A percentile compares a stretch with the other conserved stretches of the same genome.
Evolutionary conservation across 2,888 invertebrate genomes (phyloP).

Genomic region (Melanostoma mellinum): DNA sequence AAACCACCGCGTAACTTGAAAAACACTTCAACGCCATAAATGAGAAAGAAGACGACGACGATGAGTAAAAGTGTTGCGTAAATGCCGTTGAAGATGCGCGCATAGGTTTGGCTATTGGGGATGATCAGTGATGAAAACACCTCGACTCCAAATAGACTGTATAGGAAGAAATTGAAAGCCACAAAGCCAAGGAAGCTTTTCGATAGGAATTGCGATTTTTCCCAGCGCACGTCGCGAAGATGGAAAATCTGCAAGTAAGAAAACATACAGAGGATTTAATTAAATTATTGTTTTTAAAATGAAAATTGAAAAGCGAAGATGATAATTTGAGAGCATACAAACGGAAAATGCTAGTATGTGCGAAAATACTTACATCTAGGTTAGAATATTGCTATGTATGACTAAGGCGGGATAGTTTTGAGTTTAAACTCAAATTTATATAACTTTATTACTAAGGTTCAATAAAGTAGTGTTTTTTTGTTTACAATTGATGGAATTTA

Average conservation of each 20-base stretch:
- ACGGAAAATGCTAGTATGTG: neutral
- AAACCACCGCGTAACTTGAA: conserved; percentile 96
- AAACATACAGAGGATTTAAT: neutral
- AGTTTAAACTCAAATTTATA: too few species aligned
- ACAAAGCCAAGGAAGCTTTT: conserved; percentile 95
- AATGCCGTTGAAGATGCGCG: conserved; percentile 94
- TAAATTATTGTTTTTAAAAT: neutral
- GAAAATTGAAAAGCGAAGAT: neutral
- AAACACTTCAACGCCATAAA: conserved; percentile 96
- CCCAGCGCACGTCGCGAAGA: conserved; percentile 92
- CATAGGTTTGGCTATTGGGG: conserved; percentile 83
- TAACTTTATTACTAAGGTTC: too few species aligned
- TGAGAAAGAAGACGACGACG: conserved; percentile 95
- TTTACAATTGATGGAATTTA: too few species aligned
- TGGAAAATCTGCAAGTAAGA: conserved; percentile 90
- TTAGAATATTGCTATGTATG: too few species aligned
- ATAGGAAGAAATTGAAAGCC: conserved; percentile 93
- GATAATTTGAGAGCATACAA: neutral
- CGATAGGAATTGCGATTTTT: conserved; percentile 93
- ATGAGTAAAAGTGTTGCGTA: conserved; percentile 95
- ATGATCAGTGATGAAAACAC: conserved; percentile 81
- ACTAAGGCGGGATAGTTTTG: too few species aligned
- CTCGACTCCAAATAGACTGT: conserved; percentile 91
- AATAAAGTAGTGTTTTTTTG: too few species aligned
- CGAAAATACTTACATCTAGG: too few species aligned